Base-by-base conservation (phyloP, 2,113 vertebrate genomes). In the Pedionomus torquatus region DNA sequence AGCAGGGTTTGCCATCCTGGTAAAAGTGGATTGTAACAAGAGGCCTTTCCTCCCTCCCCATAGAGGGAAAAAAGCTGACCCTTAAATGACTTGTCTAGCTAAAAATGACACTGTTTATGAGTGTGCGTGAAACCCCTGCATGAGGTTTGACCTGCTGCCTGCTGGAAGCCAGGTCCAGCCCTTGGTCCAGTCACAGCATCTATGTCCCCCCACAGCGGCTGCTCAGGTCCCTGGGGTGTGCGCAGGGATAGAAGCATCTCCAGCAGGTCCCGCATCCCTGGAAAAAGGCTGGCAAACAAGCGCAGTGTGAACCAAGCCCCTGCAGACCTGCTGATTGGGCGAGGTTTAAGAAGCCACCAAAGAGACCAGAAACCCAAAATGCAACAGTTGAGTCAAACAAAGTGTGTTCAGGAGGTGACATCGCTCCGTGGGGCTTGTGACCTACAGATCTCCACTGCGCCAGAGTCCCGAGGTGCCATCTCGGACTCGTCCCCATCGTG, bases 271-370 rank as follows among this genome's bases (percentile, higher is more conserved):
- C 10, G n/a, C 44, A 3, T 3, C 24, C 3, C 76, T 39, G 60
- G 61, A 25, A 10, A 61, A 41, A 52, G 46, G 65, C 83, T 82
- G 70, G 26, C 39, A 54, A 68, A 51, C 13, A 24, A 16, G 2
- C 1, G 0, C 1, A 0, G 2, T 6, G 46, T 7, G 39, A 86
- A 9, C 17, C 41, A 1, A 89, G 17, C 30, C 35, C 26, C 3
- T 1, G 3, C 1, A 51, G 31, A 37, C 28, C 71, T 31, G 17
- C 60, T 30, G 58, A 4, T 1, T 11, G 1, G 1, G 75, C 54
- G 31, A 46, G 11, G 26, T 6, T 7, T 61, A 5, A 68, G 20
- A 33, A 79, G 26, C 15, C 55, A 17, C 11, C 35, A 20, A 21
- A 74, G 31, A 72, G 7, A n/a, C 6, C 63, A 54, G 39, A 55